These are phyloP conservation scores for Sweltsa coloradensis DNA, from an alignment of 1,140 invertebrate species.

Conservation along the genomic window DNA sequence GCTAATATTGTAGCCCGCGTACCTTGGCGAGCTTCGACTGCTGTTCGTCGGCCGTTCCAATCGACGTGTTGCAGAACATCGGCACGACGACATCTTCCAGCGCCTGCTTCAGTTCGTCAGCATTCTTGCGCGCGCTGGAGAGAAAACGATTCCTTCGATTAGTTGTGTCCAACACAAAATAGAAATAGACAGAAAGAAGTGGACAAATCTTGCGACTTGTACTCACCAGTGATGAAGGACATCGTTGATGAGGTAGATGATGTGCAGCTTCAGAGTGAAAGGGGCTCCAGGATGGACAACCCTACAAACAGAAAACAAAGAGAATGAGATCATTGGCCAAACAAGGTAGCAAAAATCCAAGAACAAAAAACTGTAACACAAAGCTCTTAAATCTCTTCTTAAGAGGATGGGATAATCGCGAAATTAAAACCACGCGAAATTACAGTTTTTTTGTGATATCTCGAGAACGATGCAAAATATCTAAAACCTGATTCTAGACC, in stretches of 20 bases:
- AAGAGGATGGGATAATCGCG: too few relatives aligned
- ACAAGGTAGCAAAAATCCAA: conserved; percentile 3
- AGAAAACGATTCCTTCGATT: conserved; percentile 11
- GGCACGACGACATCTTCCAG: conserved; percentile 90
- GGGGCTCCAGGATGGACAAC: conserved; percentile 60
- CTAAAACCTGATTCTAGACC: too few relatives aligned
- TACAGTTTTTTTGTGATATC: too few relatives aligned
- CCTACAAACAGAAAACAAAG: conserved; percentile 41
- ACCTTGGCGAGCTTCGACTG: conserved; percentile 80
- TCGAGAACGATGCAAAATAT: too few relatives aligned
- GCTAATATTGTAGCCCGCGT: conserved; percentile 9
- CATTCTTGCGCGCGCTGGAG: conserved; percentile 85
- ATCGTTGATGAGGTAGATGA: conserved; percentile 97
- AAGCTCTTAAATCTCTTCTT: too few relatives aligned
- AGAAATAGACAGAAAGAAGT: background rate
- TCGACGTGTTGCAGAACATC: conserved; percentile 84
- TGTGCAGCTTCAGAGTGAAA: conserved; percentile 86
- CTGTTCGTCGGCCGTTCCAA: conserved; percentile 74
- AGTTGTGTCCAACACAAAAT: too few relatives aligned
- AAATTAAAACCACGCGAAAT: too few relatives aligned
- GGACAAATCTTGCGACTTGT: background rate
- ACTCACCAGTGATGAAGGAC: conserved; percentile 93
- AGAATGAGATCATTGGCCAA: conserved; percentile 5
- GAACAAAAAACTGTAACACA: conserved; percentile 1
- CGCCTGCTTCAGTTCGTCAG: conserved; percentile 78